Base-by-base conservation (phyloP, 2,113 vertebrate species). In the Bufo gargarizans region DNA sequence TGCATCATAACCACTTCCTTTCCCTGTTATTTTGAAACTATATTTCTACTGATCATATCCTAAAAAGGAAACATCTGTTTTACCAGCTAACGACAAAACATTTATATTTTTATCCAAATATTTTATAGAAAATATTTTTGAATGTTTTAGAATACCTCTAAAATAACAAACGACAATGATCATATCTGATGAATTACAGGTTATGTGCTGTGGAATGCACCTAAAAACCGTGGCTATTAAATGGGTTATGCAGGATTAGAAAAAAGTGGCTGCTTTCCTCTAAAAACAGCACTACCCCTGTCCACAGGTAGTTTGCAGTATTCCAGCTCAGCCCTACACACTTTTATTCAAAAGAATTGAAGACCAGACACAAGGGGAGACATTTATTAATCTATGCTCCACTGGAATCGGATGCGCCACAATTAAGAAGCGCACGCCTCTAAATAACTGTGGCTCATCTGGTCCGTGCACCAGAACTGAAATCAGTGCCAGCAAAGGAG, bases 51-150 rank as follows among this genome's bases (percentile, higher is more conserved):
- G 81, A 77, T 89, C 87, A 84, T 76, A 84, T 89, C 87, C 87
- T 77, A 89, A 84, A 89, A 89, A 89, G 87, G 87, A 89, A 89
- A 84, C 87, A 89, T 89, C 87, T 89, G 87, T 88, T 88, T 78
- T 67, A 83, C 61, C 55, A 33, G 65, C 61, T 84, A 84, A 84
- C 82, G 82, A 84, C 82, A 69, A 84, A 84, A 84, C 45, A 55
- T 53, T 22, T 43, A 59, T 45, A 45, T 76, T 81, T 81, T 61
- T 81, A 6, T 17, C 45, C 22, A 59, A 83, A 67, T 17, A 71
- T 55, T 16, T 55, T 55, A 84, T 33, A 50, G 14, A 71, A 53
- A 84, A 84, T 45, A 17, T 55, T 53, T 3, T 22, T 84, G 47
- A 49, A 49, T 22, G 67, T 71, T 43, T 13, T 13, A 43, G 33